Evolutionary conservation across 2,888 invertebrate species (phyloP).

Genomic region (Diadegma fenestrale): DNA sequence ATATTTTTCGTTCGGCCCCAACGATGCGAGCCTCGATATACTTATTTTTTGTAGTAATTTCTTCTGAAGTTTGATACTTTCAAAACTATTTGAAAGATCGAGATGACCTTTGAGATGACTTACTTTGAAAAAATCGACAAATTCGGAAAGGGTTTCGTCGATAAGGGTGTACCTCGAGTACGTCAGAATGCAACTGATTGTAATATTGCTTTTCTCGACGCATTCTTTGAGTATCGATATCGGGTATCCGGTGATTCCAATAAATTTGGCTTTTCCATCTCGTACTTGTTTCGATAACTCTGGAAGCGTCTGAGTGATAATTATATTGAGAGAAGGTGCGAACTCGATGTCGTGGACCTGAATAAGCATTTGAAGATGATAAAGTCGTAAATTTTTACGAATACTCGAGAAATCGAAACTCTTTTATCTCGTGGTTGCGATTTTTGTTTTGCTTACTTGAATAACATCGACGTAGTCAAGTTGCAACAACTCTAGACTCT

Average conservation of each 20-base stretch:
- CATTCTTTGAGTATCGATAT: constrained; percentile 91
- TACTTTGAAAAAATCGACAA: constrained; percentile 92
- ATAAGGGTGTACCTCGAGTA: constrained; percentile 93
- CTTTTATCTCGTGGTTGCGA: neutral
- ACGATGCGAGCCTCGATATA: too few relatives aligned
- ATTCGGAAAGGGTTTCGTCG: constrained; percentile 91
- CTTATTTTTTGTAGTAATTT: too few relatives aligned
- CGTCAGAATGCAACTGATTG: constrained; percentile 90
- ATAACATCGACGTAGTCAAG: constrained; percentile 95
- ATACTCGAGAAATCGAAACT: constrained; percentile 3
- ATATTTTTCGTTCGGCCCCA: too few relatives aligned
- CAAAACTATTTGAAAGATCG: too few relatives aligned
- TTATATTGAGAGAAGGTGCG: constrained; percentile 90
- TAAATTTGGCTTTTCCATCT: constrained; percentile 90
- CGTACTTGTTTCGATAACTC: constrained; percentile 90
- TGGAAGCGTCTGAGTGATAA: constrained; percentile 95
- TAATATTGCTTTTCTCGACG: constrained; percentile 88
- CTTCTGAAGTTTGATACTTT: too few relatives aligned
- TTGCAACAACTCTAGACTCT: constrained; percentile 90
- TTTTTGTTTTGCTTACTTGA: constrained; percentile 87
- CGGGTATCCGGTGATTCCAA: constrained; percentile 96
- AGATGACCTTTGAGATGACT: constrained; percentile 27
- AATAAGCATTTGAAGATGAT: constrained; percentile 3
- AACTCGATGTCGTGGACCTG: constrained; percentile 98
- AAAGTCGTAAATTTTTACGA: neutral